Base-by-base conservation (phyloP, 2,113 vertebrate genomes). In the Chitala chitala region DNA sequence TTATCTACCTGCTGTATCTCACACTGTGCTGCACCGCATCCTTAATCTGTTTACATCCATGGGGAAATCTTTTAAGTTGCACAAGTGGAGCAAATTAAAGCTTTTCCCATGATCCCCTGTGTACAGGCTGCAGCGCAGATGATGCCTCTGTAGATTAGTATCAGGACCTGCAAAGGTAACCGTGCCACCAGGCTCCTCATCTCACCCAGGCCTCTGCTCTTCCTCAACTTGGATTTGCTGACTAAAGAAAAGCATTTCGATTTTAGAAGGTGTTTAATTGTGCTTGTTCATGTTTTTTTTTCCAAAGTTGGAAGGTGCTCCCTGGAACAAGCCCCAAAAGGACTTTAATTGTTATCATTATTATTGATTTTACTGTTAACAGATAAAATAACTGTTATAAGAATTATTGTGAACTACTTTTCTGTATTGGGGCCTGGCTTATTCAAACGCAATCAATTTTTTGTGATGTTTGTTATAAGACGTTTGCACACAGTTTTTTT, bases 1-100 rank as follows among this genome's bases (percentile, higher is more conserved):
- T 88, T 82, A 87, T 87, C 81, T 80, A 84, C 80, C 84, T 83
- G 81, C 80, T 84, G 84, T 81, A 51, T 77, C 74, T 82, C 82
- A 83, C 73, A 65, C 84, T 70, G 78, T 80, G 83, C 65, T 68
- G 72, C 66, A 66, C 73, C 72, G 78, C 78, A 65, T 54, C 75
- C 51, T 79, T 87, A 88, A 88, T 86, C 82, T 84, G 76, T 75
- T 83, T 78, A 75, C 69, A 79, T 75, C 80, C 69, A 68, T 17
- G n/a, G 79, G 78, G 77, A 80, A 76, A 83, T 36, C 72, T 78
- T 71, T 83, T 77, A 79, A 78, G 77, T 79, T 73, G 76, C 73
- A 84, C 82, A 84, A 75, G 80, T 75, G 74, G 72, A 79, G 80
- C 73, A 85, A 85, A 85, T 83, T 80, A 81, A 83, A 84, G 78